Percentiles rank a stretch among this genome's conserved stretches.
Conservation (phyloP, 2,113 vertebrate species). For the Notechis scutatus region DNA sequence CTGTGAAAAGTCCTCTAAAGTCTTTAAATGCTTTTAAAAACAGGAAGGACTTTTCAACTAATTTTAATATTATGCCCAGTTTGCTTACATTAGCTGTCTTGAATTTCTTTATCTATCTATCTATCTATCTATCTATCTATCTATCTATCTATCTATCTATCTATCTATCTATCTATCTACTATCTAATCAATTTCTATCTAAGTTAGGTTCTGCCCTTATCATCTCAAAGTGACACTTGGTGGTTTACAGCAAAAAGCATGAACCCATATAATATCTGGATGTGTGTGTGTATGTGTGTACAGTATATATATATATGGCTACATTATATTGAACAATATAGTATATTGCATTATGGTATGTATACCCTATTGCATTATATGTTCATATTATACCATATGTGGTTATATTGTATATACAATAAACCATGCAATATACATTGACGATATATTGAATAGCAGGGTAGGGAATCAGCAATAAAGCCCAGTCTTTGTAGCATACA, state of each 20-base stretch:
- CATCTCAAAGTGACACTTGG: too few species aligned
- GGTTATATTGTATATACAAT: background rate
- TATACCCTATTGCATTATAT: background rate
- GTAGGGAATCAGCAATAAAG: background rate
- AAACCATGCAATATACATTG: background rate
- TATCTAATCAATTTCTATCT: too few species aligned
- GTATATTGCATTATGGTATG: background rate
- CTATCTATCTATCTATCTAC: too few species aligned
- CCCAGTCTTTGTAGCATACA: background rate
- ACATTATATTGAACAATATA: background rate
- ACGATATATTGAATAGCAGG: background rate
- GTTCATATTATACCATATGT: background rate
- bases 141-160: too few species aligned
- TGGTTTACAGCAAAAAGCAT: too few species aligned
- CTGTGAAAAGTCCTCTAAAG: background rate
- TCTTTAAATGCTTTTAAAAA: background rate
- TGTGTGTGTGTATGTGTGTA: too few species aligned
- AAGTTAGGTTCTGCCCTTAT: too few species aligned
- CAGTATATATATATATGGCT: too few species aligned
- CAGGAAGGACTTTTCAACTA: background rate
- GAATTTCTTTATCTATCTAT: background rate
- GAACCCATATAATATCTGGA: too few species aligned
- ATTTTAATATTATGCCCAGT: background rate
- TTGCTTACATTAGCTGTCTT: background rate
- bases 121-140: too few species aligned